phyloP scores from a whole-genome alignment of 1,140 invertebrate species.

The Lepidurus apus region DNA sequence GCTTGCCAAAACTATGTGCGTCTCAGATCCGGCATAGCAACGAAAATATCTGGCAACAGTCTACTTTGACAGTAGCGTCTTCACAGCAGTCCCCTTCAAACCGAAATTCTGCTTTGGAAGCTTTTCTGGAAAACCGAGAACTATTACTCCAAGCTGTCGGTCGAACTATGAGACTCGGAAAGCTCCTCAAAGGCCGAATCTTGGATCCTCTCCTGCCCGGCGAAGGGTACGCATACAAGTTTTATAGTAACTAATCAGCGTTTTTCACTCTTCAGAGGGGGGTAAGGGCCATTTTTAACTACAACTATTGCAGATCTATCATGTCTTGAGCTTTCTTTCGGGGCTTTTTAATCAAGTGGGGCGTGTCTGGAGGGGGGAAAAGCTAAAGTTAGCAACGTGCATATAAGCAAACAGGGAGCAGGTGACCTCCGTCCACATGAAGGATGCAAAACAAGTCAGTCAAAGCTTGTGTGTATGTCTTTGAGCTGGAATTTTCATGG shows the following conservation, averaged over 20 bases:
- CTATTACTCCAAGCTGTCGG: conserved; percentile 65
- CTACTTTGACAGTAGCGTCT: neutral
- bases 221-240: conserved; percentile 41
- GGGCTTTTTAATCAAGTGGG: neutral
- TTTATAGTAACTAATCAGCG: neutral
- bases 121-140: conserved; percentile 51
- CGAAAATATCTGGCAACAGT: conserved; percentile 8
- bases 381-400: conserved; percentile 27
- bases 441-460: conserved; percentile 24
- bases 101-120: neutral
- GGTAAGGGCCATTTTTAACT: neutral
- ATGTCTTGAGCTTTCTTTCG: neutral
- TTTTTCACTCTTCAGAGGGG: neutral
- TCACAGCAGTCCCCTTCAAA: neutral
- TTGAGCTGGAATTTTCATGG: neutral
- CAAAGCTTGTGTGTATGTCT: neutral
- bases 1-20: conserved; percentile 25
- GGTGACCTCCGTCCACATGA: conserved; percentile 8
- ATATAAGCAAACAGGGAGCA: conserved; percentile 7
- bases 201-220: conserved; percentile 54
- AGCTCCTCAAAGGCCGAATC: conserved; percentile 60
- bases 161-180: conserved; percentile 63
- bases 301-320: neutral
- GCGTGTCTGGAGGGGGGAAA: neutral
- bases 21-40: conserved; percentile 15